Base-by-base conservation (phyloP, 1,140 invertebrate genomes). In the Colletes latitarsis region DNA sequence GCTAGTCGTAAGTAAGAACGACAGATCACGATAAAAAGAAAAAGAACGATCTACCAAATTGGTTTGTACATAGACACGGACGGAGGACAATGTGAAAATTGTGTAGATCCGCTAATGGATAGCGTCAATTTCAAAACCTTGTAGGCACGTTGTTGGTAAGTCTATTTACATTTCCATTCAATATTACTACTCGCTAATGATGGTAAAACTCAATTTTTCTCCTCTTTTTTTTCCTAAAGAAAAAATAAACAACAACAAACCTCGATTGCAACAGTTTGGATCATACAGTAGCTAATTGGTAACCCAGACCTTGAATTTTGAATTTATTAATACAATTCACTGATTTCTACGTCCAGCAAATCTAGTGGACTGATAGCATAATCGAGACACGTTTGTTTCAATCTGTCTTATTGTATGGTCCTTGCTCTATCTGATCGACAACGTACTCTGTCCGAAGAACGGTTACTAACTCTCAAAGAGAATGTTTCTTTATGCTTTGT, bases 121-220 rank as follows among this genome's bases (percentile, higher is more conserved):
- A 90, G 70, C 83, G 84, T 90, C 87, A 85, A 88, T 89, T 89
- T 90, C 83, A 86, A 90, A 91, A 89, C 83, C 88, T 90, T 91
- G 86, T 88, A 89, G 82, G 74, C 76, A 90, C 81, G 68, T 91
- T 77, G 70, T 90, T 58, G 89, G 89, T 91, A 91, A 90, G 89
- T 87, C 57, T 67, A 74, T 39, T 76, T 71, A 81, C 17, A 53
- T 76, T 41, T 71, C 76, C 39, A 82, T 43, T 73, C 55, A 74
- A 60, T 75, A 70, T 73, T 55, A 66, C 17, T 76, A 69, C 53
- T 71, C 39, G 6, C 72, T 39, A 49, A 12, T 41, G 62, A 53
- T 43, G 49, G 9, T 12, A 12, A 49, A 9, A 12, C 9, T 46
- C 9, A 6, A 46, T 46, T 6, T 46, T 46, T 46, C 9, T 46